These are phyloP conservation scores for Artemisiospiza belli DNA, from an alignment of 2,113 vertebrate genomes.

Conservation along the genomic window DNA sequence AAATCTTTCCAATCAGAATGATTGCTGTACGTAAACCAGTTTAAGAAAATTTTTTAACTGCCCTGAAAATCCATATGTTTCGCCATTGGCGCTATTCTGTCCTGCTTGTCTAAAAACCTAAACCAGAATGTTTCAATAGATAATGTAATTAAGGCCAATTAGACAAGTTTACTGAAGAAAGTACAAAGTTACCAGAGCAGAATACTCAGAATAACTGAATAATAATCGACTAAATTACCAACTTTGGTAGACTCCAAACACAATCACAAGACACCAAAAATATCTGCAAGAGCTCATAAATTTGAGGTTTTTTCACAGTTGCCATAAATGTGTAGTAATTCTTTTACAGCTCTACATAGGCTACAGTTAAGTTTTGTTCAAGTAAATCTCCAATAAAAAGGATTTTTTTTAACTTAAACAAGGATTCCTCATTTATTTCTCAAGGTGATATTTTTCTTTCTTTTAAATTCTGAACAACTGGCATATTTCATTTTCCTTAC, in stretches of 20 bases:
- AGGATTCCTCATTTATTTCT: background rate
- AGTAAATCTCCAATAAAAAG: too few species aligned
- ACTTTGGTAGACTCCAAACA: background rate
- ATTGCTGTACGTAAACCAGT: background rate
- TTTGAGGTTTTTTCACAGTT: background rate
- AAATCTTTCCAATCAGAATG: rapidly evolving
- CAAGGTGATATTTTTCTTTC: background rate
- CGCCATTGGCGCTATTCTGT: background rate
- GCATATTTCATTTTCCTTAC: background rate
- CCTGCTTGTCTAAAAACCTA: background rate
- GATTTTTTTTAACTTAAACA: too few species aligned
- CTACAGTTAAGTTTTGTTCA: background rate
- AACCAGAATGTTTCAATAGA: background rate
- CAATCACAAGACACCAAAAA: background rate
- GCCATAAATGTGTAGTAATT: background rate
- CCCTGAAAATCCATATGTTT: background rate
- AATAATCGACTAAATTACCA: background rate
- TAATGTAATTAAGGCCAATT: background rate
- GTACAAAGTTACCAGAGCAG: background rate
- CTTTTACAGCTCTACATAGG: background rate
- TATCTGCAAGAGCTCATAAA: background rate
- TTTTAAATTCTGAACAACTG: background rate
- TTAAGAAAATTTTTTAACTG: background rate
- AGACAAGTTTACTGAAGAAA: background rate
- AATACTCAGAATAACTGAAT: background rate